phyloP scores from a whole-genome alignment of 2,797 vertebrate species.

The Microhierax caerulescens region DNA sequence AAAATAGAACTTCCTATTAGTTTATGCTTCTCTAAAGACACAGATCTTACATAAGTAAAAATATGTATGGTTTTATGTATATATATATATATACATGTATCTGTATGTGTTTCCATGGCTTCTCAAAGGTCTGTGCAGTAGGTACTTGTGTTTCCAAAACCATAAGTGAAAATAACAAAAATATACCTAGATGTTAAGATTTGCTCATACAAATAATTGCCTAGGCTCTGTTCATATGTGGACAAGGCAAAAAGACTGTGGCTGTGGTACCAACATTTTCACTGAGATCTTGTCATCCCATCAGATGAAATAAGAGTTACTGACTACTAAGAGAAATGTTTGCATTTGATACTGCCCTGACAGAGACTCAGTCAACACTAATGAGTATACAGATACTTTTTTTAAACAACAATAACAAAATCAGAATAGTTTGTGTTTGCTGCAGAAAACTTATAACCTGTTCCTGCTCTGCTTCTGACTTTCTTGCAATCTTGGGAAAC shows the following conservation, averaged over 20 bases:
- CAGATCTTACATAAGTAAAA: background rate
- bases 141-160: background rate
- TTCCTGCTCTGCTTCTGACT: background rate
- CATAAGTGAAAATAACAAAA: background rate
- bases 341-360: background rate
- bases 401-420: background rate
- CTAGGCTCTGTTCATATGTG: accelerated
- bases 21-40: background rate
- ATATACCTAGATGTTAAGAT: background rate
- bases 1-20: background rate
- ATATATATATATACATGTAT: background rate
- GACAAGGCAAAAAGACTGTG: background rate
- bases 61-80: background rate
- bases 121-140: background rate
- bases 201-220: background rate
- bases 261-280: background rate
- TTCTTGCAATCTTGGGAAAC: background rate
- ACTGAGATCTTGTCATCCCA: background rate
- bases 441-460: background rate
- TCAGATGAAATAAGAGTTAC: background rate
- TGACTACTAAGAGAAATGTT: background rate
- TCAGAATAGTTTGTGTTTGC: background rate
- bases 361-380: background rate
- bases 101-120: background rate
- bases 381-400: background rate